Evolutionary conservation across 2,888 invertebrate species (phyloP), one percentile per base, ranked within the genome.

Genomic region (Drosophila pegasa): DNA sequence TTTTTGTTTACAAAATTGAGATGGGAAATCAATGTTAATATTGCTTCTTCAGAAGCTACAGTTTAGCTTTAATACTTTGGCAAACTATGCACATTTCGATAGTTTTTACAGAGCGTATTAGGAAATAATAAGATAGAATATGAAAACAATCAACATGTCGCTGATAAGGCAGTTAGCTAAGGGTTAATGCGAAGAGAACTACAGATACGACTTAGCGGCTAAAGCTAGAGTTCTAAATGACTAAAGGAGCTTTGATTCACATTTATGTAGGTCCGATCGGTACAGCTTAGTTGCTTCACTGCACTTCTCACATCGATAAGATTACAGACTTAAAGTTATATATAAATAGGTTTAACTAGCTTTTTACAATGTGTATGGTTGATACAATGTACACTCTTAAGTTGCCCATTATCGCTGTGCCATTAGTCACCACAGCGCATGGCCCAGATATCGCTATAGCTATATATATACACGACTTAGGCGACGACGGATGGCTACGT

Each of bases 201-300:
- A 82, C 61, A 66, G 38, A 56, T 76, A 83, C 69, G 61, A 70
- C 80, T 86, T 83, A 83, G 57, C 59, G 25, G 29, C 68, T 86
- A 86, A 47, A 86, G 71, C 86, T 81, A 86, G 45, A 67, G 56
- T 56, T 61, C 64, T 70, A 59, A 71, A 66, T 61, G 62, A 75
- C 74, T 85, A 85, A 88, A 85, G 86, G 88, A 87, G 87, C 83
- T 84, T 87, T 87, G 85, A 87, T 87, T 81, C 73, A 78, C 77
- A 70, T 75, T 87, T 81, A 45, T 57, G 50, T 67, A 52, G 62
- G 55, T 62, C 50, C 57, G 61, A 66, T 52, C 41, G 33, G 48
- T 61, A 22, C 52, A 62, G 59, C 43, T 52, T 12, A 27, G 51
- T 38, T 57, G 3, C 16, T 25, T 33, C 47, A 48, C 65, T 61